Base-by-base conservation (phyloP, 2,797 vertebrate species). In the Sebastes steindachneri region DNA sequence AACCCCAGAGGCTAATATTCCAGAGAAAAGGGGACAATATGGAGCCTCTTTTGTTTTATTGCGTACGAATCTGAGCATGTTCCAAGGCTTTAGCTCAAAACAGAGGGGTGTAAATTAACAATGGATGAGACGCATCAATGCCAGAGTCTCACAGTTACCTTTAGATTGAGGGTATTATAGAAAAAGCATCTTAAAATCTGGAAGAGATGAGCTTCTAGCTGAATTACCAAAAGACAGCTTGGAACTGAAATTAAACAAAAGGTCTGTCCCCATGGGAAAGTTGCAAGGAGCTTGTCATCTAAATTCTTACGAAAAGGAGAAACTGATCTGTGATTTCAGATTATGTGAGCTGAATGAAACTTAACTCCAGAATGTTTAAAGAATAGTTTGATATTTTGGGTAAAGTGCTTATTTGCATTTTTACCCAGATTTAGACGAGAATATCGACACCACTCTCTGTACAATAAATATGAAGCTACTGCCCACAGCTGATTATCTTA, bases 11-110 rank as follows among this genome's bases (percentile, higher is more conserved):
- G 65, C 25, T 23, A 64, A 53, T 75, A 53, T 76, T 72, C 29
- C 33, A 48, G 11, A 23, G 17, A 57, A 70, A 33, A 73, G 59
- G 60, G 29, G 70, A 83, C 70, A 54, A 79, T 70, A 58, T 80
- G 51, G 60, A 66, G 12, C 65, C 59, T 77, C 29, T 68, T 85
- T 62, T 15, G 3, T 29, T 69, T 70, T 64, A 79, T 67, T 86
- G 68, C 73, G 51, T 71, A 48, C 76, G 21, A 81, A 75, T 84
- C 19, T 76, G 33, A 77, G 23, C 17, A 37, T 60, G 33, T 72
- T 77, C 57, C 33, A 8, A 33, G 35, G n/a, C 60, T 73, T 75
- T 53, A n/a, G 63, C 12, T 33, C 31, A 26, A 76, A 82, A 66
- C 62, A 70, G 51, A 14, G 45, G 35, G 57, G 70, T 64, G 54